Base-by-base conservation (phyloP, 2,797 vertebrate genomes). In the Brachyrhaphis roseni region DNA sequence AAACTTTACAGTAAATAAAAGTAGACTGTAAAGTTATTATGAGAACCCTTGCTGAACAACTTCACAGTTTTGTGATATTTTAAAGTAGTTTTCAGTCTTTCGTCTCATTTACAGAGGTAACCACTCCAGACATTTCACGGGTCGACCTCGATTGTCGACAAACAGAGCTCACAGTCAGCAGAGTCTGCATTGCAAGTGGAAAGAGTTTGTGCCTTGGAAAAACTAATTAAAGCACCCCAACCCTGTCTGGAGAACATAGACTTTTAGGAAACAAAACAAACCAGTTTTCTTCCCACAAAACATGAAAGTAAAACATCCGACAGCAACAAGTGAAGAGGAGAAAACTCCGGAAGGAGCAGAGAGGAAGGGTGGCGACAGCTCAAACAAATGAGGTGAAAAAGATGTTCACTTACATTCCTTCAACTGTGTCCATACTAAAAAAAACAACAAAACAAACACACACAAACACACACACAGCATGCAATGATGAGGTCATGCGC, bases 381-480 rank as follows among this genome's bases (percentile, higher is more conserved):
- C 78, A 79, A 49, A 86, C 73, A 81, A 80, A 47, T 85, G 43
- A 78, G 80, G 71, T 77, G 78, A 76, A 88, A 95, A 95, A 96
- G 96, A 96, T 92, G 89, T 96, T 94, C 97, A 97, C 97, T 98
- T 98, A 98, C 97, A 98, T 98, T 97, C 97, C 96, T 95, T 98
- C 97, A 97, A 96, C 96, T 95, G 97, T 96, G 94, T 97, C 97
- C 96, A 87, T 94, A 97, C 97, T 98, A 98, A 96, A 98, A 57
- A 57, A n/a, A 75, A 95, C 84, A 83, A 51, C 5, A 20, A 57
- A 4, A 85, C 75, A 78, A n/a, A 96, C 92, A 94, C 36, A 91
- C 43, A 96, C 86, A 96, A 2, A 66, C n/a, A 59, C 57, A 64
- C 90, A 96, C 95, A 97, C 95, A 96, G 92, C 96, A 97, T 96